Evolutionary conservation across 2,113 vertebrate genomes (phyloP).

Genomic region (Lipophrys pholis): DNA sequence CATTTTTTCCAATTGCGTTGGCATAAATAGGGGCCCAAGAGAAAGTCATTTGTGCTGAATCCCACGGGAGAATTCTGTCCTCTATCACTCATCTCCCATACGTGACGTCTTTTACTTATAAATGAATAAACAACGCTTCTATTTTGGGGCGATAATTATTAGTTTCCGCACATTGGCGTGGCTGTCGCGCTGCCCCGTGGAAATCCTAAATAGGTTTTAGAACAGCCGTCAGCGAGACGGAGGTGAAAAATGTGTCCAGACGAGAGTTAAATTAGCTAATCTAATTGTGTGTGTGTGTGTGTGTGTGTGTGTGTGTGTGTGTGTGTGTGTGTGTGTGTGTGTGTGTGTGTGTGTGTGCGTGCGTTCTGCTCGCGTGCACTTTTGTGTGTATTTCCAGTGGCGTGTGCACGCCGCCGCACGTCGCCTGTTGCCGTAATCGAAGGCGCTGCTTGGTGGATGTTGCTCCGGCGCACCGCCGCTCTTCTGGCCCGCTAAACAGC

Average conservation of each 20-base stretch:
- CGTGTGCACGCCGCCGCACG: constrained; percentile 46
- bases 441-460: constrained; percentile 64
- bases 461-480: constrained; percentile 67
- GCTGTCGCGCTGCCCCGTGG: constrained; percentile 49
- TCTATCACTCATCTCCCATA: constrained; percentile 43
- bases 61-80: constrained; percentile 48
- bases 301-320: constrained; percentile 32
- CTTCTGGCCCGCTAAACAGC: constrained; percentile 66
- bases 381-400: neutral
- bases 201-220: constrained; percentile 74
- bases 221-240: constrained; percentile 59
- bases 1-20: constrained; percentile 13
- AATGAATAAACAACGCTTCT: constrained; percentile 64
- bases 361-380: no score
- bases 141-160: constrained; percentile 69
- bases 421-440: constrained; percentile 72
- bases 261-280: constrained; percentile 79
- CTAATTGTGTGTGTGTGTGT: constrained; percentile 62
- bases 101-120: constrained; percentile 47
- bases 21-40: constrained; percentile 20
- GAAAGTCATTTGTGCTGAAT: constrained; percentile 41
- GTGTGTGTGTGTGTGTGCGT: neutral
- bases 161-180: constrained; percentile 53
- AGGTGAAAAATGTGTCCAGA: constrained; percentile 77
- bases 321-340: constrained; percentile 44